These are phyloP conservation scores for Cinara cedri DNA, from an alignment of 2,888 invertebrate species.

Conservation along the genomic window DNA sequence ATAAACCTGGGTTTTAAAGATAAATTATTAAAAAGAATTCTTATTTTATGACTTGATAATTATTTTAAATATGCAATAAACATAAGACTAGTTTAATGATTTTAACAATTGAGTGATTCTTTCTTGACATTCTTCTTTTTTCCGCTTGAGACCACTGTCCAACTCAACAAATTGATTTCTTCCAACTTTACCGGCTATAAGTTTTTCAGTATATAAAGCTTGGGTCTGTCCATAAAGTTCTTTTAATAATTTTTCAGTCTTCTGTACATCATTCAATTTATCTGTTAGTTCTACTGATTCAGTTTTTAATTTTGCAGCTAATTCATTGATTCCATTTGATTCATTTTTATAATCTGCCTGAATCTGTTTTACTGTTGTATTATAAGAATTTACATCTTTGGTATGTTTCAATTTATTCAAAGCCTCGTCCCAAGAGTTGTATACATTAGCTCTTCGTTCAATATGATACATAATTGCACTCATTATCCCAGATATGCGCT, in stretches of 20 bases:
- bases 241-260: conserved; percentile 66
- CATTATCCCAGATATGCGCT: conserved; percentile 64
- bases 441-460: conserved; percentile 68
- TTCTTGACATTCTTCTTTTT: conserved; percentile 68
- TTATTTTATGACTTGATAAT: conserved; percentile 29
- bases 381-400: conserved; percentile 67
- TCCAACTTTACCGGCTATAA: conserved; percentile 69
- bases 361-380: conserved; percentile 67
- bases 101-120: conserved; percentile 66
- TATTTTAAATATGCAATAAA: conserved; percentile 4
- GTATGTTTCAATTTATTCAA: conserved; percentile 68
- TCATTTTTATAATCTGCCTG: conserved; percentile 69
- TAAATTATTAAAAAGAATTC: not conserved
- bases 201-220: conserved; percentile 68
- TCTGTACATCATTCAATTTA: conserved; percentile 69
- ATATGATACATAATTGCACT: conserved; percentile 69
- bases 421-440: conserved; percentile 70
- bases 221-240: conserved; percentile 66
- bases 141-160: conserved; percentile 67
- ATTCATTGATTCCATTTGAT: conserved; percentile 66
- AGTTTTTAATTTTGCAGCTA: conserved; percentile 67
- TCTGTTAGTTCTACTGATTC: conserved; percentile 70
- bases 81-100: conserved; percentile 62
- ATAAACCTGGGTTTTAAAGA: conserved; percentile 5
- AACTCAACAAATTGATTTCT: conserved; percentile 69